Evolutionary conservation across 2,113 vertebrate genomes (phyloP).

Genomic region (Chloroceryle aenea): DNA sequence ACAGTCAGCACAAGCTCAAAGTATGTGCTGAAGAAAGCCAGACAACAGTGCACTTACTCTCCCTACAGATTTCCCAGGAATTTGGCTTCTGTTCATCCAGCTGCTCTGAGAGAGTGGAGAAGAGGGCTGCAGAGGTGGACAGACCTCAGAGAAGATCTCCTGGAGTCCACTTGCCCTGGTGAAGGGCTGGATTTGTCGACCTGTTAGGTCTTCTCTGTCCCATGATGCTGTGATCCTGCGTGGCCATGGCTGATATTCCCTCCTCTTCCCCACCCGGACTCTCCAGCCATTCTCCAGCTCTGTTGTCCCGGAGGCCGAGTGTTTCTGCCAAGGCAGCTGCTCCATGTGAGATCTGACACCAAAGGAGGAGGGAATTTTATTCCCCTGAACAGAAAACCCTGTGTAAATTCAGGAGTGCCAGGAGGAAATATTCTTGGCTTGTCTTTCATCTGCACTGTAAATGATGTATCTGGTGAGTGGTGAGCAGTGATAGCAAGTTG

Average conservation of each 20-base stretch:
- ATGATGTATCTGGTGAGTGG: background rate
- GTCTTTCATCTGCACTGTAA: background rate
- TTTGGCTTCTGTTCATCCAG: background rate
- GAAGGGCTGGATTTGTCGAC: background rate
- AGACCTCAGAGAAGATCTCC: background rate
- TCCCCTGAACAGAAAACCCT: background rate
- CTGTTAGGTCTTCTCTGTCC: background rate
- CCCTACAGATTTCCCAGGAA: background rate
- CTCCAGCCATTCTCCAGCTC: background rate
- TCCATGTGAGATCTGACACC: background rate
- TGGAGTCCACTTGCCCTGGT: background rate
- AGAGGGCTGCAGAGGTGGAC: background rate
- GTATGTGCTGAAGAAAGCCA: background rate
- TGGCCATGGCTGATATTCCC: background rate
- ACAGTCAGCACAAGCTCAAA: background rate
- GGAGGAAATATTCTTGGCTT: slow-evolving; percentile 30
- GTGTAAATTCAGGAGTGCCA: background rate
- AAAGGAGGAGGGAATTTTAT: background rate
- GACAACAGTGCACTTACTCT: background rate
- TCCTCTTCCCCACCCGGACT: background rate
- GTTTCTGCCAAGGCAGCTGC: slow-evolving; percentile 2
- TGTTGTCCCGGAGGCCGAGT: background rate
- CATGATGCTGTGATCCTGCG: background rate
- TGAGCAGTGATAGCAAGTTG: background rate
- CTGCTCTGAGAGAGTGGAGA: background rate